Percentiles rank a stretch among this genome's conserved stretches.
phyloP scores from a whole-genome alignment of 92 coral and sea anemone species.

The Porites cylindrica region DNA sequence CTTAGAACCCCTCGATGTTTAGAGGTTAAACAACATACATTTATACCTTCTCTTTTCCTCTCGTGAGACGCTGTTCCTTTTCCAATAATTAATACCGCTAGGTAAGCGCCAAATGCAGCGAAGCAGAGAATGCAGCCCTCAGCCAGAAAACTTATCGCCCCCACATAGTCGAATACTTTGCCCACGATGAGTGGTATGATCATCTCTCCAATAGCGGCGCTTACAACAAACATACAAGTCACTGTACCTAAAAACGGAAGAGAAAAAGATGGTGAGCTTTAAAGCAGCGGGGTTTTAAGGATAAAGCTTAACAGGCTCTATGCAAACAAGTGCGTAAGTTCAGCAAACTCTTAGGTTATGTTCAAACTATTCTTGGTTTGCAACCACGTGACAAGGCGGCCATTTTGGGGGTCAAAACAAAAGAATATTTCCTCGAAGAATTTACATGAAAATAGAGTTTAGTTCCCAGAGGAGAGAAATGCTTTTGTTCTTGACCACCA shows the following conservation, averaged over 20 bases:
- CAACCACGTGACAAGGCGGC: too few relatives aligned
- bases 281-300: too few relatives aligned
- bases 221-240: conserved; percentile 93
- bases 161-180: conserved; percentile 86
- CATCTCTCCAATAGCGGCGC: conserved; percentile 97
- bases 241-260: conserved; percentile 71
- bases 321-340: too few relatives aligned
- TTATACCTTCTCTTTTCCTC: conserved; percentile 19
- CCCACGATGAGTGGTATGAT: conserved; percentile 93
- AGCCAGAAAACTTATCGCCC: conserved; percentile 85
- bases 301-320: too few relatives aligned
- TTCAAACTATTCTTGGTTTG: too few relatives aligned
- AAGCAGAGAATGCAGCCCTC: conserved; percentile 85
- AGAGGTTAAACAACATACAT: background rate
- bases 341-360: too few relatives aligned
- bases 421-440: too few relatives aligned
- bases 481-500: too few relatives aligned
- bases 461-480: too few relatives aligned
- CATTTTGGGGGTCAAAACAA: too few relatives aligned
- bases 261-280: background rate
- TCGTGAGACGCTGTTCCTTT: conserved; percentile 46
- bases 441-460: too few relatives aligned
- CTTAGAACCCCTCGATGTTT: background rate
- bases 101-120: conserved; percentile 79
- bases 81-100: conserved; percentile 80